Evolutionary conservation across 2,888 invertebrate species (phyloP).

Genomic region (Drosophila helvetica): DNA sequence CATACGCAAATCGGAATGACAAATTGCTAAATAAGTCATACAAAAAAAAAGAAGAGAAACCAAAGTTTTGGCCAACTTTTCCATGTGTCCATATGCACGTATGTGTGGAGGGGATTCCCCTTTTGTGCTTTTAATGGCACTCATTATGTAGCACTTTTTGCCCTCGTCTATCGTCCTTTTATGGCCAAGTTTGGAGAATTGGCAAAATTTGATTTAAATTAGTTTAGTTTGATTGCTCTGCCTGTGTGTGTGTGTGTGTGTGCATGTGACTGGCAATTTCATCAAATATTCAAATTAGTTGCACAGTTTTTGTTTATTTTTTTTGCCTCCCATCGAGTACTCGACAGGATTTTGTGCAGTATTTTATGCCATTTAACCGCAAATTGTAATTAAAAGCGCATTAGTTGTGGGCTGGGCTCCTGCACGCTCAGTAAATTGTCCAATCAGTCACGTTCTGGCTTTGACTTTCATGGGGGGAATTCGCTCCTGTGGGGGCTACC

Average conservation of each 20-base stretch:
- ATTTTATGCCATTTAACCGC: conserved; percentile 48
- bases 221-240: conserved; percentile 57
- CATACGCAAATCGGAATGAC: conserved; percentile 56
- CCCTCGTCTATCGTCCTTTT: conserved; percentile 16
- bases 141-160: conserved; percentile 59
- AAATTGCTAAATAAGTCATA: conserved; percentile 63
- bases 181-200: conserved; percentile 25
- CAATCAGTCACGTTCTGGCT: conserved; percentile 38
- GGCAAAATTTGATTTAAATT: conserved; percentile 59
- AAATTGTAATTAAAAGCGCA: conserved; percentile 60
- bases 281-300: conserved; percentile 53
- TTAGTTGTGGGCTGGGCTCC: conserved; percentile 22
- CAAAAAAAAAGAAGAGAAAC: conserved; percentile 18
- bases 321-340: conserved; percentile 21
- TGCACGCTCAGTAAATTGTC: conserved; percentile 23
- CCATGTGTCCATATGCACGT: conserved; percentile 7
- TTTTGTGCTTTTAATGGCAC: conserved; percentile 52
- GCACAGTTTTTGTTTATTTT: conserved; percentile 30
- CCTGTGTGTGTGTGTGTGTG: background rate
- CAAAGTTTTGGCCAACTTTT: conserved; percentile 23
- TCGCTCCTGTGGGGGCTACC: background rate
- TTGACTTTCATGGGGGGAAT: conserved; percentile 4
- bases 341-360: conserved; percentile 19
- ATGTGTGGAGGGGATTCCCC: conserved; percentile 40
- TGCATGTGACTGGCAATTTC: conserved; percentile 17